These are phyloP conservation scores for Mus caroli DNA, from an alignment of 2,797 vertebrate species.

Conservation along the genomic window DNA sequence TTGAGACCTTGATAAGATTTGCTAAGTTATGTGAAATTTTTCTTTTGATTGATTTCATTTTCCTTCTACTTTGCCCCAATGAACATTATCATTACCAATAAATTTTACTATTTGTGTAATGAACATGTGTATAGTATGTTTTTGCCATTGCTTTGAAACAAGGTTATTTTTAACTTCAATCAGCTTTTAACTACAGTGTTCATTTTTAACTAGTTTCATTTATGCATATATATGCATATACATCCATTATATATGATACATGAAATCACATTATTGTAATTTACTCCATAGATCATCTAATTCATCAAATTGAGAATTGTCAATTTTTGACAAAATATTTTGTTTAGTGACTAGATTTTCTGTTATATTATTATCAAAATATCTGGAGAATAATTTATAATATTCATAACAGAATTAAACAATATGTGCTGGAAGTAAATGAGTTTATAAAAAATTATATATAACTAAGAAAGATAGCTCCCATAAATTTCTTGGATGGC, in stretches of 20 bases:
- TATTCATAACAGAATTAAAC: conserved; percentile 31
- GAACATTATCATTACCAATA: conserved; percentile 59
- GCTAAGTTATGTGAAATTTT: conserved; percentile 42
- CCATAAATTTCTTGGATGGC: conserved; percentile 6
- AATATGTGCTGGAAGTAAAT: conserved; percentile 17
- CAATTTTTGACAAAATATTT: conserved; percentile 33
- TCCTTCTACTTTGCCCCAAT: not conserved
- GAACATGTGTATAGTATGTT: conserved; percentile 2
- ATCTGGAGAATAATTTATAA: not conserved
- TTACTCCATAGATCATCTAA: conserved; percentile 21
- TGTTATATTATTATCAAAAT: conserved; percentile 27
- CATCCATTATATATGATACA: not conserved
- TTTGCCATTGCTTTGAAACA: conserved; percentile 47
- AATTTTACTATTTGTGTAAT: conserved; percentile 25
- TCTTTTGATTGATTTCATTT: conserved; percentile 29
- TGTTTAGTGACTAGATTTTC: not conserved
- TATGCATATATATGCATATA: not conserved
- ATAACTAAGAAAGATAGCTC: not conserved
- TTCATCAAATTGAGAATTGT: not conserved
- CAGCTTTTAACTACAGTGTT: not conserved
- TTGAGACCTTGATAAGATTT: conserved; percentile 4
- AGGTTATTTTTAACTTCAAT: conserved; percentile 47
- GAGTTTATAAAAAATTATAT: conserved; percentile 7
- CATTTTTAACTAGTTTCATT: not conserved
- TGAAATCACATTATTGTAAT: conserved; percentile 58